Evolutionary conservation across 2,888 invertebrate species (phyloP).

Genomic region (Noctua janthina): DNA sequence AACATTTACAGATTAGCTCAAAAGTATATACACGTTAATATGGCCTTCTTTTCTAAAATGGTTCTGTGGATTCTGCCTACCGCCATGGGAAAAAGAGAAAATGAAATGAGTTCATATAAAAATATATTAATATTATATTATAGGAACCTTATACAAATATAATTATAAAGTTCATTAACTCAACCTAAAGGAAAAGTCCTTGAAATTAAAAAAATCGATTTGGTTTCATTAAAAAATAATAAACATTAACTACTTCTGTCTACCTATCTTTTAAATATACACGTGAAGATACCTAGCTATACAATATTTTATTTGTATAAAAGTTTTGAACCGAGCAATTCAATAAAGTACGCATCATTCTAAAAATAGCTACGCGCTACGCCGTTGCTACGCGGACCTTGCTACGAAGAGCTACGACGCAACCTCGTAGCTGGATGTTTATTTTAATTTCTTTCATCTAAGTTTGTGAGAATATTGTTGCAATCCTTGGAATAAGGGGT

Average conservation of each 20-base stretch:
- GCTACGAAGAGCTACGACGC: conserved; percentile 61
- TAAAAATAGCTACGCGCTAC: conserved; percentile 52
- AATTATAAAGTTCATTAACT: background rate
- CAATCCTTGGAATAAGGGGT: background rate
- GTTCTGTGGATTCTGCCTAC: background rate
- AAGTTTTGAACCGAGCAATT: conserved; percentile 24
- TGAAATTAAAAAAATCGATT: background rate
- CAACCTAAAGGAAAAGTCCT: background rate
- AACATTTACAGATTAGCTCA: background rate
- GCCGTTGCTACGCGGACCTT: conserved; percentile 61
- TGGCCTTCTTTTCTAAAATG: background rate
- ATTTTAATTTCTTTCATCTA: background rate
- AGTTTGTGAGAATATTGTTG: background rate
- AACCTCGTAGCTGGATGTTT: conserved; percentile 27
- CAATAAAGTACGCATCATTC: conserved; percentile 30
- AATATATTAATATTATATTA: background rate
- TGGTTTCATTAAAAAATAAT: background rate
- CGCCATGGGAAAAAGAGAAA: background rate
- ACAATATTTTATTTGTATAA: conserved; percentile 25
- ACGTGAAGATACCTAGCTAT: background rate
- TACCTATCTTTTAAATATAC: background rate
- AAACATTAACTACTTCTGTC: background rate
- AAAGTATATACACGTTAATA: background rate
- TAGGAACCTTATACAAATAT: background rate
- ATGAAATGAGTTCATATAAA: too few relatives aligned